phyloP scores from a whole-genome alignment of 2,113 vertebrate genomes.

The Ovis canadensis region DNA sequence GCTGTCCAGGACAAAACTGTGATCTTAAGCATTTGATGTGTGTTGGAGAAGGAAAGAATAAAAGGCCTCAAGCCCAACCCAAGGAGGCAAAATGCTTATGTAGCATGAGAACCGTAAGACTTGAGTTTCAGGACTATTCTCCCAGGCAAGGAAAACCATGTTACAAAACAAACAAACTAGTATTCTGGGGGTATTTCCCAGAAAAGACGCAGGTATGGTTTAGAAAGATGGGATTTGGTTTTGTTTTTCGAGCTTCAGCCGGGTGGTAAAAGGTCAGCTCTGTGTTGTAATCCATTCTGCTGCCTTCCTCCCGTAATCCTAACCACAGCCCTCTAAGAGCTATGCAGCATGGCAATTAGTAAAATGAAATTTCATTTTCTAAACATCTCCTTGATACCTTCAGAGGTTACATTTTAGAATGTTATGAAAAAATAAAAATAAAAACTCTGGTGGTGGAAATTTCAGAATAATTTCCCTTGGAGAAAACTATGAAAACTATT shows the following conservation, averaged over 20 bases:
- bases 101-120: slow-evolving; percentile 40
- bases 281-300: slow-evolving; percentile 48
- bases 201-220: slow-evolving; percentile 74
- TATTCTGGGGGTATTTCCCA: slow-evolving; percentile 66
- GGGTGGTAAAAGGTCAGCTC: slow-evolving; percentile 50
- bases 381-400: slow-evolving; percentile 51
- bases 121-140: slow-evolving; percentile 41
- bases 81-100: slow-evolving; percentile 24
- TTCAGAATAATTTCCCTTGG: slow-evolving; percentile 18
- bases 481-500: slow-evolving; percentile 35
- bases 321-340: slow-evolving; percentile 58
- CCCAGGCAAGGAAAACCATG: slow-evolving; percentile 69
- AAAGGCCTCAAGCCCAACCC: background rate
- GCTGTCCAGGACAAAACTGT: background rate
- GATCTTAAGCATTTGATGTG: slow-evolving; percentile 20
- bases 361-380: slow-evolving; percentile 54
- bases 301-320: slow-evolving; percentile 55
- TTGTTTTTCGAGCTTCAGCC: slow-evolving; percentile 43
- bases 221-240: slow-evolving; percentile 58
- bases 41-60: background rate
- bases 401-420: slow-evolving; percentile 37
- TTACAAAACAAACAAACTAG: slow-evolving; percentile 69
- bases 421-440: background rate
- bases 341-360: slow-evolving; percentile 41
- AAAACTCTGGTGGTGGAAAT: slow-evolving; percentile 11